Conservation (phyloP, 2,888 invertebrate species). For the Melanchra persicariae region DNA sequence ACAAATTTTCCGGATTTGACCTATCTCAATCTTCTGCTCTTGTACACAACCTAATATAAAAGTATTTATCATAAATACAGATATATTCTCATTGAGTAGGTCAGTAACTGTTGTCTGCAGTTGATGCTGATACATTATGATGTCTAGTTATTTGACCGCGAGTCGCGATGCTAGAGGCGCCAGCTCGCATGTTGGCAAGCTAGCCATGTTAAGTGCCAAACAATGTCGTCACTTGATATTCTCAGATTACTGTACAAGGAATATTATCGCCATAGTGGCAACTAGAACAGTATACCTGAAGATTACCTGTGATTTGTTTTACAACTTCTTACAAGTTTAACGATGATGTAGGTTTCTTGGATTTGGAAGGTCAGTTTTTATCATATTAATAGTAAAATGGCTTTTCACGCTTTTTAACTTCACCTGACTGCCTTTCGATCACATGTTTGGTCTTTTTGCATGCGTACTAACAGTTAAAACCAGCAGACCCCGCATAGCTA, state of each 20-base stretch:
- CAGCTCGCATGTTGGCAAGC: constrained; percentile 45
- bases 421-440: background rate
- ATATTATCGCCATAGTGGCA: constrained; percentile 14
- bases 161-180: constrained; percentile 39
- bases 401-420: background rate
- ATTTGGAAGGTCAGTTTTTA: too few species aligned
- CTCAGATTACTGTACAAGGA: constrained; percentile 36
- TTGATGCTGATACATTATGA: constrained; percentile 9
- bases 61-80: background rate
- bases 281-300: background rate
- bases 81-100: constrained; percentile 23
- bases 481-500: background rate
- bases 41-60: background rate
- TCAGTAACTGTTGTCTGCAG: constrained; percentile 34
- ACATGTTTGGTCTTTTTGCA: background rate
- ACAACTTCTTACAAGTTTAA: background rate
- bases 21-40: background rate
- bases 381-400: too few species aligned
- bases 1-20: background rate
- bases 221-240: constrained; percentile 54
- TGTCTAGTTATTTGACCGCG: constrained; percentile 46
- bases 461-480: background rate
- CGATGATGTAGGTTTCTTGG: too few species aligned
- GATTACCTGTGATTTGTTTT: background rate
- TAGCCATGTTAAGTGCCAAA: constrained; percentile 43